Conservation (phyloP, 2,797 vertebrate genomes). For the Acestrorhynchus altus region DNA sequence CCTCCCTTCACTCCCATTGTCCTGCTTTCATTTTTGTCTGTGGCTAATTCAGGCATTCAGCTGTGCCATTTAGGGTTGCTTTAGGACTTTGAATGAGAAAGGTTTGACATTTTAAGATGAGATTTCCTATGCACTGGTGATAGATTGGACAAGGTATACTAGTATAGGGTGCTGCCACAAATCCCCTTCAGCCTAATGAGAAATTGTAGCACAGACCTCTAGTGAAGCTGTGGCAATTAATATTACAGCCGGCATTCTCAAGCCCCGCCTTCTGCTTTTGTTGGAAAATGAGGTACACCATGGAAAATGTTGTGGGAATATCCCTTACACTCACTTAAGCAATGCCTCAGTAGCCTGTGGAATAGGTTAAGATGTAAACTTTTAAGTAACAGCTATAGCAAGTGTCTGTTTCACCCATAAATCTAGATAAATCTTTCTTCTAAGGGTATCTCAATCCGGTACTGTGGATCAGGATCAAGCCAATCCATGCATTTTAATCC, state of each 20-base stretch:
- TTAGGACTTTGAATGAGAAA: neutral
- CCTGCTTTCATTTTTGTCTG: slow-evolving; percentile 42
- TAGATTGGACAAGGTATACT: neutral
- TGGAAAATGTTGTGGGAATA: neutral
- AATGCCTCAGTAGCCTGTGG: neutral
- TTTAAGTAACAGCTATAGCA: no score
- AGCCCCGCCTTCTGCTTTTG: no score
- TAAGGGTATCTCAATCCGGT: no score
- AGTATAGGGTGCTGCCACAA: neutral
- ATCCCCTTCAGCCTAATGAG: neutral
- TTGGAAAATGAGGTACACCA: no score
- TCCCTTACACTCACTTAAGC: neutral
- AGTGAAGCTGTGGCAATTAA: no score
- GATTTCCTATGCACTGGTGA: neutral
- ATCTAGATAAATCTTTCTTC: no score
- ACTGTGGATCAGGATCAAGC: no score
- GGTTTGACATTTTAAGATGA: neutral
- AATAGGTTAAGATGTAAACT: neutral
- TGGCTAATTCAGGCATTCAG: slow-evolving; percentile 43
- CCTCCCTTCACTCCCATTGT: slow-evolving; percentile 44
- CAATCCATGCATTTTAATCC: no score
- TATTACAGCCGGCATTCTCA: no score
- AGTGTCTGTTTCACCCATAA: no score
- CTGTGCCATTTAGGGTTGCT: slow-evolving; percentile 45
- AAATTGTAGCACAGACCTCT: neutral